Percentiles rank a stretch among this genome's conserved stretches.
phyloP scores from a whole-genome alignment of 1,140 invertebrate genomes.

The Cotesia chilonis region DNA sequence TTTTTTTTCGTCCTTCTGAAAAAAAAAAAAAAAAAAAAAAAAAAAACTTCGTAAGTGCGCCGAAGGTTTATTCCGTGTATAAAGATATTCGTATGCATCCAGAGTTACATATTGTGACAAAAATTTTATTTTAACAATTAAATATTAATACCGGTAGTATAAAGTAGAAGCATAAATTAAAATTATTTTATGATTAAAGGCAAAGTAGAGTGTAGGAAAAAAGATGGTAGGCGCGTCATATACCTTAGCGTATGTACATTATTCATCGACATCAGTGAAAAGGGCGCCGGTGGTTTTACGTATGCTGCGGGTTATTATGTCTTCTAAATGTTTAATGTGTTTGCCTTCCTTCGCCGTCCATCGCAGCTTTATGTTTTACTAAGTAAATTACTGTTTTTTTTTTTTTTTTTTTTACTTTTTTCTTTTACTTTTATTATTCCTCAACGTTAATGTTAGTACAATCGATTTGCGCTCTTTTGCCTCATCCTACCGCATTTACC shows the following conservation, averaged over 20 bases:
- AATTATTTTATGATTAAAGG: constrained; percentile 43
- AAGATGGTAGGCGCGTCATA: constrained; percentile 36
- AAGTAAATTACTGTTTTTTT: constrained; percentile 68
- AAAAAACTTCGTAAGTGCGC: too few relatives aligned
- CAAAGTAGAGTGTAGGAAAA: constrained; percentile 33
- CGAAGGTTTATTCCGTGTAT: not conserved
- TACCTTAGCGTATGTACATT: constrained; percentile 63
- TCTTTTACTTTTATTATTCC: constrained; percentile 50
- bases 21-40: too few relatives aligned
- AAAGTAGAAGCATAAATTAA: constrained; percentile 36
- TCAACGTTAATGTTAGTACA: constrained; percentile 63
- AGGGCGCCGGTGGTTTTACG: constrained; percentile 64
- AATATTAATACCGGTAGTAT: constrained; percentile 15
- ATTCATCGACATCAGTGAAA: constrained; percentile 65
- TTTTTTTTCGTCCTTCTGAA: too few relatives aligned
- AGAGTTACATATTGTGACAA: not conserved
- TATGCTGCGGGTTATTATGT: constrained; percentile 66
- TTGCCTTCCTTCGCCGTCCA: constrained; percentile 65
- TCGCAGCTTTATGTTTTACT: constrained; percentile 67
- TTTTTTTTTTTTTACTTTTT: constrained; percentile 50
- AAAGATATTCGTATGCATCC: not conserved
- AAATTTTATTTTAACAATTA: not conserved
- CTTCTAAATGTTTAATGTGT: constrained; percentile 68
- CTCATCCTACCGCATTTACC: constrained; percentile 31
- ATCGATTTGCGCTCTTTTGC: constrained; percentile 57